Base-by-base conservation (phyloP, 2,797 vertebrate genomes). In the Cottoperca gobio region DNA sequence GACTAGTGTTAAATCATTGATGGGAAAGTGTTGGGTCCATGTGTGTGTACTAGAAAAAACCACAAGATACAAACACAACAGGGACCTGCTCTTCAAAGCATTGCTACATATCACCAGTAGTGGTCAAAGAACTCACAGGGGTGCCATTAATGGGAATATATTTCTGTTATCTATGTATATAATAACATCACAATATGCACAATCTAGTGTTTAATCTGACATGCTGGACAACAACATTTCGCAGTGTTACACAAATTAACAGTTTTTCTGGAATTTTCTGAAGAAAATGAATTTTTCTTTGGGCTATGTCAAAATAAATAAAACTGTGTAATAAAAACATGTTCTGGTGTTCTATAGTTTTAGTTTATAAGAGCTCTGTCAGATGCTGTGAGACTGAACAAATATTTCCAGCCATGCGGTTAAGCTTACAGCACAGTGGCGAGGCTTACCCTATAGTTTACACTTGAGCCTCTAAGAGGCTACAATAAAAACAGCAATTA, bases 401-500 rank as follows among this genome's bases (percentile, higher is more conserved):
- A 82, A 84, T 74, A 74, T 86, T 89, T 90, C 69, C 74, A 76
- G 60, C 54, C 42, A 46, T 59, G 73, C 37, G 28, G 71, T 76
- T 75, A 68, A 82, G 81, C 82, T 82, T 87, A 59, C 73, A 85
- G 78, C 71, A 66, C 81, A 64, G 78, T 40, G 66, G 60, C 45
- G 1, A 73, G 63, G 60, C 77, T 87, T 77, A 85, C 65, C 79
- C 86, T 88, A 83, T 89, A 89, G 84, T 83, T 87, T 90, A 90
- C 89, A 88, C 89, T 89, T 67, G 48, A 89, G 86, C 77, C 80
- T 73, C 71, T 89, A 80, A 90, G 85, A 92, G 85, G 79, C 85
- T 48, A 83, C 84, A 89, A 90, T 90, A 91, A 90, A 92, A 90
- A 90, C 78, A 77, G 70, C 85, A 91, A 91, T 93, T 91, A 91